phyloP scores from a whole-genome alignment of 2,888 invertebrate species.

The Nasonovia ribisnigri region DNA sequence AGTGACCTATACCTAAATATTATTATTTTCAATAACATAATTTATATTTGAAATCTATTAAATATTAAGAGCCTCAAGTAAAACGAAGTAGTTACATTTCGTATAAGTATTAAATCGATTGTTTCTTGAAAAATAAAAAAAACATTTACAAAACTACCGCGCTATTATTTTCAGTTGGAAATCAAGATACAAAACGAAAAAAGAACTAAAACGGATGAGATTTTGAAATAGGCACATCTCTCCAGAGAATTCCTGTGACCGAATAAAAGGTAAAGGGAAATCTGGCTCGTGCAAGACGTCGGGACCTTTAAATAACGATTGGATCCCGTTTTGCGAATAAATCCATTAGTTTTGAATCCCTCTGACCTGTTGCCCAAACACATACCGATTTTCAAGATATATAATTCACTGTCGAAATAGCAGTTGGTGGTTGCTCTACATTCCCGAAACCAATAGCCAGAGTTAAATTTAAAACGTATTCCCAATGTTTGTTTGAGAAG shows the following conservation, averaged over 20 bases:
- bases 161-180: constrained; percentile 30
- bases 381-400: constrained; percentile 31
- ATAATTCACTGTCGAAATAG: constrained; percentile 33
- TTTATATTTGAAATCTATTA: background rate
- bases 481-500: background rate
- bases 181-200: constrained; percentile 16
- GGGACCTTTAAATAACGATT: constrained; percentile 59
- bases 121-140: background rate
- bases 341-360: constrained; percentile 63
- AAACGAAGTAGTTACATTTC: background rate
- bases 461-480: background rate
- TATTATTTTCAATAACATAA: background rate
- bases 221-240: constrained; percentile 30
- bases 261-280: constrained; percentile 56
- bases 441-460: background rate
- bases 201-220: constrained; percentile 47
- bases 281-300: constrained; percentile 31
- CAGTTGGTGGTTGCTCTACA: background rate
- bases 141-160: constrained; percentile 2
- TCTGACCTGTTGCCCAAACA: constrained; percentile 55
- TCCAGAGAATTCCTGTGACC: constrained; percentile 48
- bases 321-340: constrained; percentile 50
- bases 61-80: background rate
- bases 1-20: background rate
- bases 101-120: background rate